Conservation (phyloP, 2,797 vertebrate species). For the Poecilia picta region DNA sequence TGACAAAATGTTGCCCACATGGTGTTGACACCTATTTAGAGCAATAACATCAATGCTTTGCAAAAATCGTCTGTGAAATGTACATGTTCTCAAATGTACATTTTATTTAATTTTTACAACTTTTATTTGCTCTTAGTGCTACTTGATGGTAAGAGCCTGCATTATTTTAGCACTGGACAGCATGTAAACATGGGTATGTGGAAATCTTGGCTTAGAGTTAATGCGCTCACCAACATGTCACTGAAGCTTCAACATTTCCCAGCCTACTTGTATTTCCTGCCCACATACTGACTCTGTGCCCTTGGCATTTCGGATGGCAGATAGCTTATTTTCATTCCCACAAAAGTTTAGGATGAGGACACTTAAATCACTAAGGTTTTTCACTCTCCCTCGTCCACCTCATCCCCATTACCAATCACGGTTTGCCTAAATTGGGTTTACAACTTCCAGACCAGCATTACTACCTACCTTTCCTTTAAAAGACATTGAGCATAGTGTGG, state of each 20-base stretch:
- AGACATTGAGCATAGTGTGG: background rate
- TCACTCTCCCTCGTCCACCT: background rate
- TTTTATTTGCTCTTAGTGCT: background rate
- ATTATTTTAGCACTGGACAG: background rate
- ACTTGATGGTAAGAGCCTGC: background rate
- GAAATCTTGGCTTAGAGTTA: background rate
- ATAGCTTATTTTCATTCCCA: background rate
- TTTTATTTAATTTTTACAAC: background rate
- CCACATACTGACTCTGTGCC: background rate
- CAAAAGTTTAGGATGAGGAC: background rate
- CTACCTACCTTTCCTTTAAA: background rate
- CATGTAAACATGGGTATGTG: conserved; percentile 1
- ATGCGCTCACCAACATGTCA: background rate
- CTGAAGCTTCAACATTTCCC: background rate
- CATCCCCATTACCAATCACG: background rate
- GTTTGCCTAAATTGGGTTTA: background rate
- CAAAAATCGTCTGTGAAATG: background rate
- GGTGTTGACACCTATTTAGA: background rate
- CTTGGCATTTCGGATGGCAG: background rate
- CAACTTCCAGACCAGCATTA: background rate
- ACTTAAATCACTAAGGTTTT: background rate
- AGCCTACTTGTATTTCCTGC: background rate
- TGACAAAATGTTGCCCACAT: background rate
- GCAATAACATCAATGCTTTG: background rate
- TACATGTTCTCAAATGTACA: background rate